Evolutionary conservation across 2,113 vertebrate genomes (phyloP).

Genomic region (Pituophis catenifer): DNA sequence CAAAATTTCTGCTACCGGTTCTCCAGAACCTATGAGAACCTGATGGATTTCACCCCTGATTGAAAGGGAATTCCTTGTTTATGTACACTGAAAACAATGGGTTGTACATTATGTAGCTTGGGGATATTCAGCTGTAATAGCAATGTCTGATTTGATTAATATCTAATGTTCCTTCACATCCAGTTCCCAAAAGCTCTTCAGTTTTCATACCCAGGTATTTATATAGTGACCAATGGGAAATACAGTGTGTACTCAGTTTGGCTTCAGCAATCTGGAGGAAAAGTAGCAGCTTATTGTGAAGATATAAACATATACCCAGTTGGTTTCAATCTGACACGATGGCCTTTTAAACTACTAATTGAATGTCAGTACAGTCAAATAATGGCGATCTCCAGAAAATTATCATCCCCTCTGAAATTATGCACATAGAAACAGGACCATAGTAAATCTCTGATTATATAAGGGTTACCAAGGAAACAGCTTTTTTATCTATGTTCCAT

Average conservation of each 20-base stretch:
- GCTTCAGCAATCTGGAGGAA: slow-evolving; percentile 26
- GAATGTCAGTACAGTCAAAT: slow-evolving; percentile 6
- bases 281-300: slow-evolving; percentile 57
- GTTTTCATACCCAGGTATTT: slow-evolving; percentile 50
- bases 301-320: slow-evolving; percentile 54
- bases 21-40: too few species aligned
- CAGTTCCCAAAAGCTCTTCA: slow-evolving; percentile 55
- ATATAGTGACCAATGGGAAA: slow-evolving; percentile 61
- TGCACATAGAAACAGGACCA: slow-evolving; percentile 39
- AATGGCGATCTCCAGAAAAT: slow-evolving; percentile 32
- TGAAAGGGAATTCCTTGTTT: slow-evolving; percentile 21
- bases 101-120: slow-evolving; percentile 41
- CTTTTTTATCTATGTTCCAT: neutral
- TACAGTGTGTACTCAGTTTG: slow-evolving; percentile 26
- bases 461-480: neutral
- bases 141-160: slow-evolving; percentile 57
- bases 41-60: too few species aligned
- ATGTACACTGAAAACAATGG: slow-evolving; percentile 11
- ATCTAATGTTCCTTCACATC: slow-evolving; percentile 51
- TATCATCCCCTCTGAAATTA: slow-evolving; percentile 32
- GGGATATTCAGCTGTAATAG: slow-evolving; percentile 48
- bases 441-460: neutral
- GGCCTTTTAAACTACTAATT: slow-evolving; percentile 45
- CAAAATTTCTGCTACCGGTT: too few species aligned
- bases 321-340: slow-evolving; percentile 55